phyloP scores from a whole-genome alignment of 2,888 invertebrate species.

The Drosophila paranaensis region DNA sequence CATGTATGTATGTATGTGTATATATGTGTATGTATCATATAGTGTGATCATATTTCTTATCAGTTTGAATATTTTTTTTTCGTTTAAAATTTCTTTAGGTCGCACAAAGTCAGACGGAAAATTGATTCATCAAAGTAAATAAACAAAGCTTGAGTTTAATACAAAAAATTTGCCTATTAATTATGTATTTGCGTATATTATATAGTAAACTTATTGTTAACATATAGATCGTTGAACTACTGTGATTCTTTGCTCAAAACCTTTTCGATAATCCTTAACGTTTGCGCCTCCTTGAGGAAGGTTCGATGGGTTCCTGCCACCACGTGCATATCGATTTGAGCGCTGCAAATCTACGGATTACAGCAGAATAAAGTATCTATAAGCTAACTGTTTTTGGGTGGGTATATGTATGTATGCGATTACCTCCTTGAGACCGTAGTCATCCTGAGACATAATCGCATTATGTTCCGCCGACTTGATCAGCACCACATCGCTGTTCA shows the following conservation, averaged over 20 bases:
- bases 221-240: conserved; percentile 19
- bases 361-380: background rate
- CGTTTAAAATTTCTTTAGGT: conserved; percentile 4
- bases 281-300: conserved; percentile 90
- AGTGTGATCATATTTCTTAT: conserved; percentile 9
- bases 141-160: conserved; percentile 17
- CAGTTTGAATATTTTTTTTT: conserved; percentile 3
- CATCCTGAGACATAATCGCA: conserved; percentile 91
- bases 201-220: conserved; percentile 21
- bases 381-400: background rate
- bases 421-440: conserved; percentile 94
- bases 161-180: conserved; percentile 28
- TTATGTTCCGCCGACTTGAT: conserved; percentile 95
- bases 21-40: background rate
- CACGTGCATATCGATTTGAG: conserved; percentile 88
- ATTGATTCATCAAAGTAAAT: conserved; percentile 12
- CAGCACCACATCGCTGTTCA: conserved; percentile 90
- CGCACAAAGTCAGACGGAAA: conserved; percentile 2
- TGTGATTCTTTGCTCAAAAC: conserved; percentile 66
- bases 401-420: background rate
- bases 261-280: conserved; percentile 89
- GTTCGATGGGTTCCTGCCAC: conserved; percentile 94
- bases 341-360: conserved; percentile 88
- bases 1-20: background rate
- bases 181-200: conserved; percentile 29